Evolutionary conservation across 2,113 vertebrate genomes (phyloP).

Genomic region (Bufo gargarizans): DNA sequence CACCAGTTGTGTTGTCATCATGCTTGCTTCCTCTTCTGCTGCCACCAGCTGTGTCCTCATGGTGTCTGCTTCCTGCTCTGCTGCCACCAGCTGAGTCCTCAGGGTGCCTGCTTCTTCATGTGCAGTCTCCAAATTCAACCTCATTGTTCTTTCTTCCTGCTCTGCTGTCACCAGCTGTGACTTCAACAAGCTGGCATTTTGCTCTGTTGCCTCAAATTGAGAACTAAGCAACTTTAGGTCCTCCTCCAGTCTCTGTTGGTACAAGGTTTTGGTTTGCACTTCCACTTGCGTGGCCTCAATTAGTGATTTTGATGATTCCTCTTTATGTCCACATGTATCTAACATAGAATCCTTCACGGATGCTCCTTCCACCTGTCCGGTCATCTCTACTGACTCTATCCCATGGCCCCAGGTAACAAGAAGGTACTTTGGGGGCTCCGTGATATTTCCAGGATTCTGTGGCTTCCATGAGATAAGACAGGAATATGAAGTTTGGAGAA

Average conservation of each 20-base stretch:
- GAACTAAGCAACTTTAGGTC: not conserved
- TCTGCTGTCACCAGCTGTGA: not conserved
- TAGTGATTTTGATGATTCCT: not conserved
- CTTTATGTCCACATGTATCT: not conserved
- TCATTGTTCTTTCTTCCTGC: not conserved
- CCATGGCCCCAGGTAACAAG: constrained; percentile 30
- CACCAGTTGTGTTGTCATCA: not conserved
- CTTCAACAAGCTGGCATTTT: not conserved
- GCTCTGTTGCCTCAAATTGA: not conserved
- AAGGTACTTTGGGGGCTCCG: constrained; percentile 22
- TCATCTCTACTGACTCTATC: not conserved
- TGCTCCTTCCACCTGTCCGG: not conserved
- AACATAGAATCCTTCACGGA: not conserved
- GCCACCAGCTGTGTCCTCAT: not conserved
- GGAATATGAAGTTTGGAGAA: constrained; percentile 74
- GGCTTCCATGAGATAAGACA: constrained; percentile 19
- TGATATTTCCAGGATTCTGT: not conserved
- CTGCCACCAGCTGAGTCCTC: constrained; percentile 64
- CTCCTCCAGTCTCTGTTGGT: not conserved
- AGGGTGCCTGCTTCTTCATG: constrained; percentile 60
- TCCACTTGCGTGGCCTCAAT: not conserved
- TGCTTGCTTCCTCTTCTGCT: not conserved
- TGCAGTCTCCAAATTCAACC: constrained; percentile 1
- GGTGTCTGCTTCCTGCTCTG: constrained; percentile 40
- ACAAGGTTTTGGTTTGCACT: not conserved